Conservation (phyloP, 2,113 vertebrate species). For the Octodon degus region DNA sequence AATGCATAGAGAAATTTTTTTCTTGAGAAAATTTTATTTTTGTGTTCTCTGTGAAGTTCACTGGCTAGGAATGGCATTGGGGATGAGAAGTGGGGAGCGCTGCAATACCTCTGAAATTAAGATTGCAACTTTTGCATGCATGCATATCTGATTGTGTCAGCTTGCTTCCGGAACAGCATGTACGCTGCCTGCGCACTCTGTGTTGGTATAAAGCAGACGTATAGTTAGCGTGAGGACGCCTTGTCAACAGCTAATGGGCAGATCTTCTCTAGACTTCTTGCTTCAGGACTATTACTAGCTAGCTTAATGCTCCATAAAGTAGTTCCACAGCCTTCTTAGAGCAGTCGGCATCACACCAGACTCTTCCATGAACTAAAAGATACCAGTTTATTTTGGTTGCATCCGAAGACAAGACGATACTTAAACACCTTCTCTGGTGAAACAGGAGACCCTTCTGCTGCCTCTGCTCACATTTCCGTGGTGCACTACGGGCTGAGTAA, state of each 20-base stretch:
- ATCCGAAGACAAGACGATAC: not conserved
- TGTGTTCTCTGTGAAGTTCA: not conserved
- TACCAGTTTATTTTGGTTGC: not conserved
- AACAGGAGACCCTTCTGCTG: not conserved
- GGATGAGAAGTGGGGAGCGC: not conserved
- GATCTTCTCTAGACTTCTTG: not conserved
- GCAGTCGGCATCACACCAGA: not conserved
- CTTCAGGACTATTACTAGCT: not conserved
- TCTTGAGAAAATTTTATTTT: not conserved
- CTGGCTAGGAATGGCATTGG: not conserved
- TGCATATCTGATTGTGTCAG: no score
- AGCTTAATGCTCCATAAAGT: not conserved
- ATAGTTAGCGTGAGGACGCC: not conserved
- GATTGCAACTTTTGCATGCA: not conserved
- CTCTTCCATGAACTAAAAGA: not conserved
- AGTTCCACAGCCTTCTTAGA: not conserved
- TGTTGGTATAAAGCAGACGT: not conserved
- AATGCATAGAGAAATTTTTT: not conserved
- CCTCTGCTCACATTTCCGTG: not conserved
- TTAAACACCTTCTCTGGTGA: not conserved
- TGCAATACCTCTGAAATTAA: not conserved
- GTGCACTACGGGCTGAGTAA: not conserved
- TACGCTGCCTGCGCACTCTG: no score
- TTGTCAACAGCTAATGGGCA: not conserved
- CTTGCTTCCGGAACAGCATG: not conserved